Base-by-base conservation (phyloP, 2,888 invertebrate genomes). In the Cremastinae sp. region DNA sequence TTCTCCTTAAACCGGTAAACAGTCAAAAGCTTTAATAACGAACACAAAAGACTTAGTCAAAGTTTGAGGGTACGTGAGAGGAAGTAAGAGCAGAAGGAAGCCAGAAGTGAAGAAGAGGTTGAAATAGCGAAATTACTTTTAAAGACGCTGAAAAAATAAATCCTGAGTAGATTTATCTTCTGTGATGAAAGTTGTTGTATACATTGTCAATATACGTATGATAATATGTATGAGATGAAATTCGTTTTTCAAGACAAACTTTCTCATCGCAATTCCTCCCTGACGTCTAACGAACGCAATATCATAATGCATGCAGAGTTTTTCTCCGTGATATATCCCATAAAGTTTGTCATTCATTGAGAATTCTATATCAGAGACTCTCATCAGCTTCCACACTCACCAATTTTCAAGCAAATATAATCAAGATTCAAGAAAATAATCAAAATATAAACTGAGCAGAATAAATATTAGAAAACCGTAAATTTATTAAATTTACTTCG, bases 121-220 rank as follows among this genome's bases (percentile, higher is more conserved):
- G 22, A 62, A 62, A 38, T 22, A 14, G 41, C 22, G 36, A 49
- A 64, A 64, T 64, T 64, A 22, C 64, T 41, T 64, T 41, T 0
- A 53, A 53, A 64, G 41, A 10, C 64, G 22, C 51, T 51, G 64
- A 22, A 64, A 64, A 64, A 64, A 51, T 41, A 51, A 22, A 64
- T 36, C 51, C 41, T 51, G 16, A 64, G 64, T 64, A 54, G 54
- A 66, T 66, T 66, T 43, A 16, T n/a, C 34, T 66, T 9, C 36
- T 9, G 28, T 54, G 53, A 66, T 18, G 54, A 45, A 18, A 54
- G 54, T n/a, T 43, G 4, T 51, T 16, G 20, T 10, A 61, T 9
- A 61, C 14, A n/a, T n/a, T n/a, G n/a, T n/a, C n/a, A n/a, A 16
- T 43, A 59, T 43, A 51, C 38, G 8, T 20, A 51, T 12, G n/a